Base-by-base conservation (phyloP, 2,888 invertebrate genomes). In the Ptilodon capucinus region DNA sequence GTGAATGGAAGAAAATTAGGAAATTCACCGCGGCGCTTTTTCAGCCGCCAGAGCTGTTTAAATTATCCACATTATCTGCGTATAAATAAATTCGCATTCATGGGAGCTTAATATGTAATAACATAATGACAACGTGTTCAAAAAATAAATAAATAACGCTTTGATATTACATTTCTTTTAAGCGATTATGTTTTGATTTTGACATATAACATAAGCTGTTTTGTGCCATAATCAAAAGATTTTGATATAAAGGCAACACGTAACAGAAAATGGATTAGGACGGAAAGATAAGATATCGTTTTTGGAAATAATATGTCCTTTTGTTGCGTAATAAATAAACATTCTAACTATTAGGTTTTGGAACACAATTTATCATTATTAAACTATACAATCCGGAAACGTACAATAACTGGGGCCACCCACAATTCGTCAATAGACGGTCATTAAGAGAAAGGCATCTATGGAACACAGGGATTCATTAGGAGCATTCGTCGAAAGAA, bases 1-100 rank as follows among this genome's bases (percentile, higher is more conserved):
- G 81, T 83, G 85, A 88, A 89, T 86, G 80, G 75, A 81, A 82
- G 72, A 82, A 86, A 89, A 89, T 90, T 87, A 89, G 85, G 80
- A 82, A 85, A 86, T 86, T 86, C 80, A 80, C 83, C 83, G 79
- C 79, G 76, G 63, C 71, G 79, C 77, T 80, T 84, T 79, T 84
- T 79, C 74, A 78, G 76, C 62, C 74, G 60, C 67, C 60, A 63
- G 73, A 77, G 74, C 79, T 80, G 76, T 77, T 84, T 84, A 82
- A 86, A 86, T 84, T 84, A 84, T 80, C 73, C 75, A 71, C 74
- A 79, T 77, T 80, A 78, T 71, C 75, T 73, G 64, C 68, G 69
- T 64, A 48, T 59, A 60, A 63, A 73, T 76, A 77, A 68, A 70
- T 69, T 73, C 63, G 53, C 65, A 60, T 57, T 65, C 64, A 61